Percentiles rank a stretch among this genome's conserved stretches.
Evolutionary conservation across 2,888 invertebrate species (phyloP).

Genomic region (Brachyptera risi): DNA sequence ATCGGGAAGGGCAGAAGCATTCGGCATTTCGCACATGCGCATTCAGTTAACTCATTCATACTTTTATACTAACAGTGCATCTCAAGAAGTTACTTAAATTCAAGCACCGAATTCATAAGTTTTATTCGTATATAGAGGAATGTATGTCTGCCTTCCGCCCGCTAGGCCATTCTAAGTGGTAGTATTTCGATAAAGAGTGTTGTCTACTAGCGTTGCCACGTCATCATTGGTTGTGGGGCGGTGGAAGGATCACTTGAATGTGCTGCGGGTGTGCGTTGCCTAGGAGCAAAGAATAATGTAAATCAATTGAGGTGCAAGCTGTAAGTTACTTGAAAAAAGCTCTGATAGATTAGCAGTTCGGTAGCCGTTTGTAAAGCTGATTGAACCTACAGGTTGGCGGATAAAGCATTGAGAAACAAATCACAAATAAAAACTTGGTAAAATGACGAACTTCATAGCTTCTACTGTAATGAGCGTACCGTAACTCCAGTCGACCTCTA

Average conservation of each 20-base stretch:
- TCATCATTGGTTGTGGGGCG: constrained; percentile 42
- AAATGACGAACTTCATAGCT: no score
- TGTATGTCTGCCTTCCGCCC: constrained; percentile 21
- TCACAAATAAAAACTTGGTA: neutral
- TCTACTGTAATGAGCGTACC: no score
- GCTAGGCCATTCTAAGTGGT: constrained; percentile 1
- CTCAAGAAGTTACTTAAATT: no score
- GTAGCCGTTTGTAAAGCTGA: neutral
- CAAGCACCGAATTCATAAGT: neutral
- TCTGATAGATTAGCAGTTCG: neutral
- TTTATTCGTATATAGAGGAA: neutral
- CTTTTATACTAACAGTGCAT: neutral
- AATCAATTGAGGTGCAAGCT: neutral
- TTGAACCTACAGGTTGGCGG: no score
- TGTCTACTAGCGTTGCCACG: constrained; percentile 21
- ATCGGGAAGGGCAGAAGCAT: neutral
- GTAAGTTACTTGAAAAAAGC: neutral
- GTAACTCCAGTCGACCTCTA: no score
- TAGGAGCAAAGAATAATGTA: constrained; percentile 26
- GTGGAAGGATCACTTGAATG: constrained; percentile 47
- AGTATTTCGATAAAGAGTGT: constrained; percentile 22
- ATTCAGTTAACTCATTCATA: neutral
- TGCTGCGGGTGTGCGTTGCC: constrained; percentile 33
- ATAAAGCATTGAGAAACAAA: neutral
- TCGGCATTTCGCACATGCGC: neutral